Evolutionary conservation across 2,888 invertebrate species (phyloP), one percentile per base, ranked within the genome.

Genomic region (Melipona bicolor): DNA sequence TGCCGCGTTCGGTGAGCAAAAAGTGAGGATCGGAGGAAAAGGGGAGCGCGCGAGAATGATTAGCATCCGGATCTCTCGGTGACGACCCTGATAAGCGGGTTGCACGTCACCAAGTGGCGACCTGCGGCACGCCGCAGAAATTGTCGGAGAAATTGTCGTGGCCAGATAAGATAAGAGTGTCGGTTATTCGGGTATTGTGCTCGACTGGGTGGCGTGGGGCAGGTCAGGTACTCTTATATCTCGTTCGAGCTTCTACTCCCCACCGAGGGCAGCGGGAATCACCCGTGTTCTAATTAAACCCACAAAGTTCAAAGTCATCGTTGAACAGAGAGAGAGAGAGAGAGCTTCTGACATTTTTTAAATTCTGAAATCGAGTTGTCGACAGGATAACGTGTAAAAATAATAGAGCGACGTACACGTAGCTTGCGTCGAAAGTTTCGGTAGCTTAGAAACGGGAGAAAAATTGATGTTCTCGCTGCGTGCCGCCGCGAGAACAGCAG

Each of bases 121-220:
- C 70, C 75, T 64, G 77, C 71, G 76, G 49, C 54, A 79, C 80
- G 74, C 65, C 56, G 83, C 27, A 27, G 27, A 27, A 27, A 27
- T 27, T 43, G 43, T 43, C 54, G 77, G 80, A 78, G 85, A 83
- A 86, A 87, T 81, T 86, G 87, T 88, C 85, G 77, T 81, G 36
- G 72, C 49, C 69, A 84, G 89, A 89, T 89, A 89, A 83, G 89
- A 89, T 89, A 89, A 89, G 84, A 82, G 74, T 62, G 70, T 75
- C 80, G 84, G 84, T 87, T 84, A 87, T 88, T 86, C 88, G 88
- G 80, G 64, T 86, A 84, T 87, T 85, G 87, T 88, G 86, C 87
- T 71, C 77, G 78, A 71, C 69, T 50, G 82, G 71, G 79, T 73
- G 78, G 83, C 77, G 86, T 89, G 76, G 85, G 89, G 89, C 84